Evolutionary conservation across 2,113 vertebrate species (phyloP).

Genomic region (Orientallactaga bullata): DNA sequence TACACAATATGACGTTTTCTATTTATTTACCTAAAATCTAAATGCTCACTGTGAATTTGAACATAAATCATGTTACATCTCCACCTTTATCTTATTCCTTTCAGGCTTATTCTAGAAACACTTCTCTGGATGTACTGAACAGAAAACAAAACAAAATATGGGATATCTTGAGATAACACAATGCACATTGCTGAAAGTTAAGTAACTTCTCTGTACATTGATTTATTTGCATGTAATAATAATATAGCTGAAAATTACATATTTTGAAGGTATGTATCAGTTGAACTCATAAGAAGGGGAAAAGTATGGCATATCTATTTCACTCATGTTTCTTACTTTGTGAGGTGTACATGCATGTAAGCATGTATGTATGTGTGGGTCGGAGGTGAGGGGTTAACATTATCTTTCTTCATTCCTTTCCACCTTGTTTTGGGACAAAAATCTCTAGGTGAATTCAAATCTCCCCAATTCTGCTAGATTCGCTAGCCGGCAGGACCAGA

Average conservation of each 20-base stretch:
- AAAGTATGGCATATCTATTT: background rate
- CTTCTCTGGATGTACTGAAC: background rate
- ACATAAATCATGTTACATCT: background rate
- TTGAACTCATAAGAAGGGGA: background rate
- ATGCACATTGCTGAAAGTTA: background rate
- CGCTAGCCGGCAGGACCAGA: no score
- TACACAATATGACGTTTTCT: background rate
- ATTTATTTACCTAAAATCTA: conserved; percentile 24
- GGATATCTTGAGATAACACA: background rate
- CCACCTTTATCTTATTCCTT: background rate
- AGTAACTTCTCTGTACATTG: background rate
- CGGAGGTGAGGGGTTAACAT: no score
- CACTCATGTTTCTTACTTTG: background rate
- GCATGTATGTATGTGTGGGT: no score
- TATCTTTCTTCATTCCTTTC: no score
- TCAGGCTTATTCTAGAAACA: background rate
- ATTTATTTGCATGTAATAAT: background rate
- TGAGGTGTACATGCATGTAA: no score
- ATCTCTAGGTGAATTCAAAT: no score
- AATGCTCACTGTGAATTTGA: conserved; percentile 4
- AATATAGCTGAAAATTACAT: conserved; percentile 13
- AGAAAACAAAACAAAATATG: background rate
- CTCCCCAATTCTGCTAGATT: no score
- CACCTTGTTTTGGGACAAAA: no score
- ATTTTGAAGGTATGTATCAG: background rate